A percentile compares a stretch with the other conserved stretches of the same genome.
Conservation (phyloP, 2,113 vertebrate genomes). For the Eublepharis macularius region DNA sequence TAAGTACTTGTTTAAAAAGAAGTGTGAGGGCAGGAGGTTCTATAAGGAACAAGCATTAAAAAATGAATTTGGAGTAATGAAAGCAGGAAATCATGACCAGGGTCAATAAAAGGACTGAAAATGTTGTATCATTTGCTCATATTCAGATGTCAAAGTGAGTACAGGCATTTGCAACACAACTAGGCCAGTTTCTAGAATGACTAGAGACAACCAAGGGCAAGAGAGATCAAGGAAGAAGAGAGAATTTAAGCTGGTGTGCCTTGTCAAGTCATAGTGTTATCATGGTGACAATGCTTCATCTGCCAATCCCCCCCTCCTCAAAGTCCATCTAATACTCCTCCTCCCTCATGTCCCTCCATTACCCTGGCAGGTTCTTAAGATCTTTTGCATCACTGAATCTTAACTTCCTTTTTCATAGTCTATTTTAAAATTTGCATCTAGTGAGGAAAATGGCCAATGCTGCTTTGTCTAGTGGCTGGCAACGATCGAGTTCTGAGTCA, state of each 20-base stretch:
- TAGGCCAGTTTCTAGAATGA: not conserved
- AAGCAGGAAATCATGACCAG: not conserved
- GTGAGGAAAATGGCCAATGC: not conserved
- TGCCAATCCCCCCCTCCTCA: too few relatives aligned
- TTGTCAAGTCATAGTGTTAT: not conserved
- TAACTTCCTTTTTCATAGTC: not conserved
- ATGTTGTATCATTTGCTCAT: not conserved
- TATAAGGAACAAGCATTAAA: not conserved
- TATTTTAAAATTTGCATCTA: not conserved
- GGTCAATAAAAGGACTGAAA: not conserved
- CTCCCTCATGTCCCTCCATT: not conserved
- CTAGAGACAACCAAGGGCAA: not conserved
- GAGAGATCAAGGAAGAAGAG: not conserved
- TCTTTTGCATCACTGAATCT: not conserved
- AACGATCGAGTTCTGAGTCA: not conserved
- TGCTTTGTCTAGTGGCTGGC: not conserved
- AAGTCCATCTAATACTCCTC: not conserved
- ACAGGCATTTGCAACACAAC: not conserved
- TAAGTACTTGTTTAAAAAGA: not conserved
- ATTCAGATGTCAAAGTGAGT: too few relatives aligned
- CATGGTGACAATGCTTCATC: too few relatives aligned
- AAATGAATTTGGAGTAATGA: not conserved
- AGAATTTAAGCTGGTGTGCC: not conserved
- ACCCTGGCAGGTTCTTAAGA: too few relatives aligned
- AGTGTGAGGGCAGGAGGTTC: not conserved